Percentiles rank a stretch among this genome's conserved stretches.
Conservation (phyloP, 2,113 vertebrate genomes). For the Dasypus novemcinctus region DNA sequence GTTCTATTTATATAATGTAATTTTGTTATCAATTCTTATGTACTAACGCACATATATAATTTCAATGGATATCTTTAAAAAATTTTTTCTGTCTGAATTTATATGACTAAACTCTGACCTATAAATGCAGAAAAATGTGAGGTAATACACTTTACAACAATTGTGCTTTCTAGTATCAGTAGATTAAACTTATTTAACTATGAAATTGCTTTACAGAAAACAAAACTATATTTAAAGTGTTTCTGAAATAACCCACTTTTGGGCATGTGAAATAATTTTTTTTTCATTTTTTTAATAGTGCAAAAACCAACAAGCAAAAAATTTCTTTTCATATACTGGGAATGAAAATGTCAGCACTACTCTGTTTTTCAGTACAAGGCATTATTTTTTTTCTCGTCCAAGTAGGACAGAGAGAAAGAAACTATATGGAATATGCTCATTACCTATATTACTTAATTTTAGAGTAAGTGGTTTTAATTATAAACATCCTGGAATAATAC, state of each 20-base stretch:
- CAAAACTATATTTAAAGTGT: conserved; percentile 56
- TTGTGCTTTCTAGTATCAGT: conserved; percentile 13
- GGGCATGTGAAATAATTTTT: conserved; percentile 60
- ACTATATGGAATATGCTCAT: conserved; percentile 5
- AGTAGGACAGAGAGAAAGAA: neutral
- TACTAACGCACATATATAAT: neutral
- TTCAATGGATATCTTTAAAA: conserved; percentile 18
- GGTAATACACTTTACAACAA: neutral
- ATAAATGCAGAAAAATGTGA: conserved; percentile 40
- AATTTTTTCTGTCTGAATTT: neutral
- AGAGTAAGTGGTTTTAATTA: conserved; percentile 57
- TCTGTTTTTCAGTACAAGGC: conserved; percentile 1
- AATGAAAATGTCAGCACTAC: conserved; percentile 2
- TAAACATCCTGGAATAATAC: conserved; percentile 56
- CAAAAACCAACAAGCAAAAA: conserved; percentile 65
- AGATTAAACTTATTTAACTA: conserved; percentile 47
- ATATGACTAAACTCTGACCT: conserved; percentile 33
- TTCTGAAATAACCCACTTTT: conserved; percentile 72
- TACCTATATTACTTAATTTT: conserved; percentile 39
- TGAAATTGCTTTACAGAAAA: conserved; percentile 63
- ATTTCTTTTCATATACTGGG: neutral
- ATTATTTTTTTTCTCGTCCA: neutral
- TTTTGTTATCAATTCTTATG: neutral
- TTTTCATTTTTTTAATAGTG: conserved; percentile 65
- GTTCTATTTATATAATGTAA: conserved; percentile 19